Evolutionary conservation across 1,140 invertebrate genomes (phyloP).

Genomic region (Rhyacophila brunnea): DNA sequence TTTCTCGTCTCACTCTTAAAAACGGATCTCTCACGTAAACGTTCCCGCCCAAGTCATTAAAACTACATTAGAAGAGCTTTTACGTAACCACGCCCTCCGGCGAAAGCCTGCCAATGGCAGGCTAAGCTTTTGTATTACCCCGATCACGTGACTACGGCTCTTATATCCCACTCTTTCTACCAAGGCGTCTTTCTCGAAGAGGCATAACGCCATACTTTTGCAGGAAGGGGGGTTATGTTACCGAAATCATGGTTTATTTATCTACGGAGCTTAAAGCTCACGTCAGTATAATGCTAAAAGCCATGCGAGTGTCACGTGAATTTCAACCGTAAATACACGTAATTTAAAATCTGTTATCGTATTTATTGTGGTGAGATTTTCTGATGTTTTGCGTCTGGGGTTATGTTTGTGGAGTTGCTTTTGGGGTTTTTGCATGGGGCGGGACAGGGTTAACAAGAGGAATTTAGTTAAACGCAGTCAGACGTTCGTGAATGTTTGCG

Average conservation of each 20-base stretch:
- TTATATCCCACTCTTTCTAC: slow-evolving; percentile 1
- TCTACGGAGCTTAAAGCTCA: slow-evolving; percentile 12
- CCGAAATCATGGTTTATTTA: slow-evolving; percentile 30
- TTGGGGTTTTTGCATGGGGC: neutral
- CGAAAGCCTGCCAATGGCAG: slow-evolving; percentile 16
- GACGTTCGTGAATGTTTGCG: slow-evolving; percentile 4
- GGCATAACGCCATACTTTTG: slow-evolving; percentile 26
- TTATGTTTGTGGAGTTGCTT: neutral
- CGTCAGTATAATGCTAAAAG: slow-evolving; percentile 14
- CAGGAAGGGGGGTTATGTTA: slow-evolving; percentile 11
- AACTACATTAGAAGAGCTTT: slow-evolving; percentile 24
- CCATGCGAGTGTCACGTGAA: slow-evolving; percentile 8
- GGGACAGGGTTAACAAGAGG: neutral
- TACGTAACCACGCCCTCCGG: slow-evolving; percentile 14
- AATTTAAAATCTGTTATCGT: neutral
- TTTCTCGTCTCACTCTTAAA: slow-evolving; percentile 5
- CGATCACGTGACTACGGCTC: slow-evolving; percentile 1
- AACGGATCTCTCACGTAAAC: neutral
- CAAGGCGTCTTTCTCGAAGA: slow-evolving; percentile 3
- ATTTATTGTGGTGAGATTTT: neutral
- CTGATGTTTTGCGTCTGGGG: neutral
- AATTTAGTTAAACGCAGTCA: slow-evolving; percentile 11
- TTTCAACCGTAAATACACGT: neutral
- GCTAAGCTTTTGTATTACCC: neutral
- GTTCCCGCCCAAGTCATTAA: slow-evolving; percentile 29